Conservation (phyloP, 1,140 invertebrate species). For the Drosophila persimilis region DNA sequence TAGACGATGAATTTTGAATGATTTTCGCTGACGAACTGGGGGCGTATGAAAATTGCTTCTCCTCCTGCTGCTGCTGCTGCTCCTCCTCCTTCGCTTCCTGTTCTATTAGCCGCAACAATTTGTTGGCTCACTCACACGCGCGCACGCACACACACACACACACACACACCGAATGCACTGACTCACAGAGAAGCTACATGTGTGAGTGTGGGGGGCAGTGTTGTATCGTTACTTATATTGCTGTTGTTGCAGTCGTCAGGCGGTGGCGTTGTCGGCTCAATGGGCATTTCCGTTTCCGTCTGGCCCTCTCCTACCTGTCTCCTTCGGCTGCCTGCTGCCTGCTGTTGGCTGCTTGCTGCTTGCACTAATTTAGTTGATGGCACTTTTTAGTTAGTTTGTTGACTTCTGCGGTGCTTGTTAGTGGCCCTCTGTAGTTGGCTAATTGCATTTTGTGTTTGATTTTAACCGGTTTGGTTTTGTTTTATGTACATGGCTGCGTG, state of each 20-base stretch:
- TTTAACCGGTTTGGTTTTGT: slow-evolving; percentile 68
- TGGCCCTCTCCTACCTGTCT: slow-evolving; percentile 1
- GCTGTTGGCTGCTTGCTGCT: slow-evolving; percentile 16
- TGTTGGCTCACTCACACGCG: slow-evolving; percentile 21
- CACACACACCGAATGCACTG: slow-evolving; percentile 37
- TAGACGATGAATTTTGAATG: slow-evolving; percentile 83
- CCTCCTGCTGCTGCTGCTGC: slow-evolving; percentile 10
- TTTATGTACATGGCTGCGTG: slow-evolving; percentile 69
- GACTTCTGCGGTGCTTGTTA: slow-evolving; percentile 6
- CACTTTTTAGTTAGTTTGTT: slow-evolving; percentile 50
- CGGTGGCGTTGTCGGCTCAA: slow-evolving; percentile 43
- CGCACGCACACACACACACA: slow-evolving; percentile 1
- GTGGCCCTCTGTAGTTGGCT: slow-evolving; percentile 41
- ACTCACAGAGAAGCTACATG: slow-evolving; percentile 56
- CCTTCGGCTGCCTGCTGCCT: slow-evolving; percentile 1
- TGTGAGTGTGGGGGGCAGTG: slow-evolving; percentile 37
- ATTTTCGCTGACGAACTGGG: slow-evolving; percentile 56
- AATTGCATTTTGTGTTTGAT: slow-evolving; percentile 50
- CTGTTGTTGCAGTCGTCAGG: slow-evolving; percentile 35
- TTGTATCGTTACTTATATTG: slow-evolving; percentile 19
- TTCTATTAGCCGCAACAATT: slow-evolving; percentile 48
- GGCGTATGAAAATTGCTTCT: slow-evolving; percentile 51
- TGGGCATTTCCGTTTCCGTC: slow-evolving; percentile 71
- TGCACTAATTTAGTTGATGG: slow-evolving; percentile 47
- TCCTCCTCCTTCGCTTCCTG: slow-evolving; percentile 25